A percentile compares a stretch with the other conserved stretches of the same genome.
phyloP scores from a whole-genome alignment of 2,888 invertebrate species.

The Gymnocheta viridis region DNA sequence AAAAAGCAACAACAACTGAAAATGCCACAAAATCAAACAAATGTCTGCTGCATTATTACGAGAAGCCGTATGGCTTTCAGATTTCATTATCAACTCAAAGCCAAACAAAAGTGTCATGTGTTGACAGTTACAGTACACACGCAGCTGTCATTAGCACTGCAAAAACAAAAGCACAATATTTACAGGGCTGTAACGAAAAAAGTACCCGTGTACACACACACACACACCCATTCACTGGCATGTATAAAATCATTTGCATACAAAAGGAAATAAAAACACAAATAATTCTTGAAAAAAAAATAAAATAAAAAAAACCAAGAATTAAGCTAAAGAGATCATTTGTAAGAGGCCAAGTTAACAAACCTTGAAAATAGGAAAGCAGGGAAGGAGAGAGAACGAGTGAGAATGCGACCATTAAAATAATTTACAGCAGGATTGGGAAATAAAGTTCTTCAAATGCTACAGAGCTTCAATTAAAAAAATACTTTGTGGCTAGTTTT shows the following conservation, averaged over 20 bases:
- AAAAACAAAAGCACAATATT: constrained; percentile 44
- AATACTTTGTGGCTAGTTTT: too few relatives aligned
- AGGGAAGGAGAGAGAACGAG: background rate
- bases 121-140: constrained; percentile 64
- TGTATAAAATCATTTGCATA: background rate
- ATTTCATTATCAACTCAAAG: constrained; percentile 68
- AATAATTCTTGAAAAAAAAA: background rate
- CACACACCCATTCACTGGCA: background rate
- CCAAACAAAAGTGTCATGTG: constrained; percentile 69
- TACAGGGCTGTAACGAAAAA: background rate
- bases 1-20: background rate
- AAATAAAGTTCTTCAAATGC: background rate
- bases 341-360: background rate
- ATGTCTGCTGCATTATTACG: constrained; percentile 34
- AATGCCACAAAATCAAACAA: constrained; percentile 36
- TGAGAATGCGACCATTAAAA: background rate
- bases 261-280: constrained; percentile 2
- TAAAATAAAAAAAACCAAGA: background rate
- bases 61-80: constrained; percentile 66
- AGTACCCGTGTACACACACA: background rate
- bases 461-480: too few relatives aligned
- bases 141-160: constrained; percentile 63
- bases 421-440: background rate
- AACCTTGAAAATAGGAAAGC: background rate
- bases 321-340: constrained; percentile 21